Conservation (phyloP, 1,140 invertebrate genomes). For the Tetramorium simillimum region DNA sequence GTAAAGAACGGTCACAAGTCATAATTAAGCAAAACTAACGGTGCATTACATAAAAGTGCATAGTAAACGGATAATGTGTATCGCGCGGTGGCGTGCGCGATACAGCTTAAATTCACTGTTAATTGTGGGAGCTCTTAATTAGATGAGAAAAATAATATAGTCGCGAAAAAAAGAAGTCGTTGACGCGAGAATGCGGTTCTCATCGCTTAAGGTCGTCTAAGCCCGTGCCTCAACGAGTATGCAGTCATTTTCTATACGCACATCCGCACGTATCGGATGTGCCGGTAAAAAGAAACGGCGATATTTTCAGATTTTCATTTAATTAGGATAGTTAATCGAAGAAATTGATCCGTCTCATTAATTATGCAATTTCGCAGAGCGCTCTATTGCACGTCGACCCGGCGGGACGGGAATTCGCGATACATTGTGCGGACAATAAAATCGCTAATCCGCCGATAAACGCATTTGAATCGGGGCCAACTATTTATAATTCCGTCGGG, state of each 20-base stretch:
- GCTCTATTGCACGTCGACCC: neutral
- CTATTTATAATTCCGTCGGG: slow-evolving; percentile 52
- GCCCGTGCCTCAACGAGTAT: neutral
- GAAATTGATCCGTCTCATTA: slow-evolving; percentile 16
- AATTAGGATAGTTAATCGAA: neutral
- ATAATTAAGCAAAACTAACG: slow-evolving; percentile 58
- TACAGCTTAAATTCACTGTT: neutral
- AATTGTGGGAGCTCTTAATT: slow-evolving; percentile 25
- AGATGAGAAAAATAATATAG: neutral
- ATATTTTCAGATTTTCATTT: neutral
- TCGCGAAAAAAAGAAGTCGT: neutral
- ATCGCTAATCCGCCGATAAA: slow-evolving; percentile 42
- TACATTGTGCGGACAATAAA: slow-evolving; percentile 24
- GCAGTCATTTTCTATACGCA: neutral
- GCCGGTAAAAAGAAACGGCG: neutral
- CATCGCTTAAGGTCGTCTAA: neutral
- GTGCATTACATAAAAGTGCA: slow-evolving; percentile 6
- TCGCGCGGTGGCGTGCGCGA: neutral
- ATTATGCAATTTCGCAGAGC: neutral
- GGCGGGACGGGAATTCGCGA: slow-evolving; percentile 4
- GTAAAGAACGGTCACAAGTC: slow-evolving; percentile 53
- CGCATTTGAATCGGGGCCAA: slow-evolving; percentile 51
- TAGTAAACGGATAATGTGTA: neutral
- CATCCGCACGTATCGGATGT: neutral
- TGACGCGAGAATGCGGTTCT: neutral